Evolutionary conservation across 2,113 vertebrate genomes (phyloP).

Genomic region (Nanorana parkeri): DNA sequence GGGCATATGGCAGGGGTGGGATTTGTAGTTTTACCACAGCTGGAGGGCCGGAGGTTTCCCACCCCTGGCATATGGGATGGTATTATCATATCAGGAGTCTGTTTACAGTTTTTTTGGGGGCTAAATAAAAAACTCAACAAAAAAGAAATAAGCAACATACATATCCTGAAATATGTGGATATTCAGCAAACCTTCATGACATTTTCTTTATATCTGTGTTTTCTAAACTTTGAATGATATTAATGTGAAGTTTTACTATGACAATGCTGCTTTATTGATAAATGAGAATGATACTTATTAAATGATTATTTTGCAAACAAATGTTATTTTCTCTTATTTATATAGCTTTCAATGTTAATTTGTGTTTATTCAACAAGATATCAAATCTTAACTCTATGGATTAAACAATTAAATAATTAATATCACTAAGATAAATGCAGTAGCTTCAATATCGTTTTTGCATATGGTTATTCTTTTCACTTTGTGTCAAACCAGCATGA

Average conservation of each 20-base stretch:
- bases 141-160: too few species aligned
- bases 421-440: neutral
- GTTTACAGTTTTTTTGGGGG: too few species aligned
- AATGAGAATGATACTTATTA: neutral
- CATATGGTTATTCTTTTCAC: constrained; percentile 20
- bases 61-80: too few species aligned
- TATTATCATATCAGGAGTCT: too few species aligned
- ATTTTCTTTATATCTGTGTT: neutral
- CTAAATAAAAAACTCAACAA: too few species aligned
- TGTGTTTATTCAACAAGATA: constrained; percentile 1
- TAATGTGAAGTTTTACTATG: neutral
- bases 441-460: constrained; percentile 1
- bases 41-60: too few species aligned
- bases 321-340: neutral
- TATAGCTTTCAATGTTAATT: neutral
- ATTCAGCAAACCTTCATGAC: too few species aligned
- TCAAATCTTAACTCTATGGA: neutral
- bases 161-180: too few species aligned
- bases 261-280: neutral
- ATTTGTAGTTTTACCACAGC: too few species aligned
- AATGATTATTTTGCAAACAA: neutral
- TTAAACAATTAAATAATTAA: constrained; percentile 21
- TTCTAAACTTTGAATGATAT: neutral
- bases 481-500: constrained; percentile 32
- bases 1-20: too few species aligned